Base-by-base conservation (phyloP, 2,113 vertebrate species). In the Tyto alba region DNA sequence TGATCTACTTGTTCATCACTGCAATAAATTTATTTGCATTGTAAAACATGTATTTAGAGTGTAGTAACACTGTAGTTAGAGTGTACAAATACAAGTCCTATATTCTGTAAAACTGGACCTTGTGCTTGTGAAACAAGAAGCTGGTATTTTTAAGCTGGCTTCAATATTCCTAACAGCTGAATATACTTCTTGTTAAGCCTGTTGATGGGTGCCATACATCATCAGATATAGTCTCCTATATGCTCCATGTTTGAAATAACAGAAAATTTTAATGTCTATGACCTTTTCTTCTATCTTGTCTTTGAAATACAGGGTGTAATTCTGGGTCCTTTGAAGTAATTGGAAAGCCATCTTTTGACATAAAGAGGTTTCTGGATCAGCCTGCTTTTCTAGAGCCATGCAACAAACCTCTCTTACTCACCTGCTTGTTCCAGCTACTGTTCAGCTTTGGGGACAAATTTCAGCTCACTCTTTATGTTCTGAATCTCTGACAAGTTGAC, bases 401-500 rank as follows among this genome's bases (percentile, higher is more conserved):
- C 38, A 91, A 93, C 88, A 30, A 95, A 78, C 16, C 41, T 68
- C 8, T 84, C 68, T 92, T 47, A 97, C 98, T 98, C 88, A 98
- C 98, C 93, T 96, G 83, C 92, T 92, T 82, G 47, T 88, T 94
- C 81, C 63, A 95, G 95, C 95, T 98, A 98, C 84, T 98, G 98
- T 88, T 98, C 98, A 92, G 97, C 96, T 97, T 94, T 98, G 91
- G 98, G 98, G 79, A 98, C 98, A 85, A 97, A 98, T 95, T 98
- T 98, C 87, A 99, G 98, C 96, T 99, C 99, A 32, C 98, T 99
- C 97, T 99, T 99, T 96, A 99, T 98, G 66, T 99, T 99, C 98
- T 99, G 99, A 89, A 99, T 99, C 98, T 99, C 99, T 41, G 99
- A 99, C 26, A 99, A 98, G 97, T 99, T 98, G 57, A 99, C 99